Base-by-base conservation (phyloP, 2,113 vertebrate genomes). In the Acrocephalus arundinaceus region DNA sequence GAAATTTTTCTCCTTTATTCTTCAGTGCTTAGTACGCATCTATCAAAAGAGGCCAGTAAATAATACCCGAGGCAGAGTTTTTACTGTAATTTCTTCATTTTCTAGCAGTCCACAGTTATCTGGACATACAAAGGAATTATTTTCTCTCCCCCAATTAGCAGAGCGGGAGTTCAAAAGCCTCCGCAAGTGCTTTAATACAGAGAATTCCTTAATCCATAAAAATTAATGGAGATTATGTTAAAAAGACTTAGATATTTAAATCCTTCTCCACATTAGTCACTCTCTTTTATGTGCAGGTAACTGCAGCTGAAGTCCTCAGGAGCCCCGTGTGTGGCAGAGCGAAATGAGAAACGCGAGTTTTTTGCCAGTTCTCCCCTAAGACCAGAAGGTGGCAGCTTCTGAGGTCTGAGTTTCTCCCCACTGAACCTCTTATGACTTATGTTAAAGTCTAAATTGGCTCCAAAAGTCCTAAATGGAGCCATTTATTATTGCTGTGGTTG, bases 151-250 rank as follows among this genome's bases (percentile, higher is more conserved):
- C 89, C 92, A 93, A 88, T 90, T 95, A 96, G 83, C 80, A 93
- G 87, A 94, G 27, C 15, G 2, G 63, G 67, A 95, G 93, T 94
- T 94, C 91, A 95, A 96, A 96, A 94, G 76, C 79, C 28, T 89
- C 86, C 1, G 20, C 0, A 0, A 66, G 23, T 73, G 71, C 66
- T 87, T 95, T 83, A 94, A 89, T 66, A 61, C 84, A 3, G 43
- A 92, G 80, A 96, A 96, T 83, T 93, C 79, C 76, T 96, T 96
- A 97, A 96, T 92, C 83, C 91, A 78, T 88, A 95, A 95, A 95
- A 95, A 95, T 82, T 83, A 93, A 90, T 49, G 54, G 79, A 63
- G 93, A 95, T 96, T 96, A 93, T 33, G 67, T 93, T 95, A 89
- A 91, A 92, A 75, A 94, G 73, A 95, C 85, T 96, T 93, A 93